Percentiles rank a stretch among this genome's conserved stretches.
phyloP scores from a whole-genome alignment of 2,888 invertebrate species.

The Sussaba pulchella region DNA sequence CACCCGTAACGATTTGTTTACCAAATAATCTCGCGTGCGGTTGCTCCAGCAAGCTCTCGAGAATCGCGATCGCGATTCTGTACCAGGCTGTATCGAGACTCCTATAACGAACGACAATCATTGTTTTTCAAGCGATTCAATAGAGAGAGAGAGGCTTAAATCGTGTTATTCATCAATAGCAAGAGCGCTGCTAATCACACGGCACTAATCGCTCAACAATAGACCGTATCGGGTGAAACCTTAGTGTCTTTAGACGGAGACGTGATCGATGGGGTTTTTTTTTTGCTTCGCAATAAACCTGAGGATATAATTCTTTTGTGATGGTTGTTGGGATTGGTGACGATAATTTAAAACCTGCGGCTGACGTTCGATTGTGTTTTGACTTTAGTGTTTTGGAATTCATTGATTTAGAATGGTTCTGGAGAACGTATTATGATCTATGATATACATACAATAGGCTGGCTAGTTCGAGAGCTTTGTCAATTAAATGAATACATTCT shows the following conservation, averaged over 20 bases:
- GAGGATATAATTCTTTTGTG: background rate
- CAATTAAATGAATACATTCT: too few relatives aligned
- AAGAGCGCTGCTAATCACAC: constrained; percentile 36
- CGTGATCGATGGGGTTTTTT: constrained; percentile 19
- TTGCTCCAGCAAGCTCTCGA: constrained; percentile 57
- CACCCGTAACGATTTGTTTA: constrained; percentile 70
- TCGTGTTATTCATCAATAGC: constrained; percentile 60
- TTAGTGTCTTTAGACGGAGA: constrained; percentile 48
- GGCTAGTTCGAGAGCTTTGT: too few relatives aligned
- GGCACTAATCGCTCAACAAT: constrained; percentile 52
- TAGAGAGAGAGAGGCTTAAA: constrained; percentile 30
- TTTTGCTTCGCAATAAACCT: constrained; percentile 2
- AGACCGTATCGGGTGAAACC: constrained; percentile 47
- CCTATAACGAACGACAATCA: constrained; percentile 52
- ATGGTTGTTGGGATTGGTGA: background rate
- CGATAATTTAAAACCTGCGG: background rate
- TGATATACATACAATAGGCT: too few relatives aligned
- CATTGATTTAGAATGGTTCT: background rate
- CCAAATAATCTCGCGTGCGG: constrained; percentile 70
- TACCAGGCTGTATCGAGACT: constrained; percentile 54
- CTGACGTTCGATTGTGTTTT: background rate
- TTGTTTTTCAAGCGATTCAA: constrained; percentile 60
- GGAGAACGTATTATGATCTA: background rate
- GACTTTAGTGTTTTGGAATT: background rate
- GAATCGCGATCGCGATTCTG: constrained; percentile 63